Conservation (phyloP, 2,113 vertebrate genomes). For the Gnathonemus echidnorhynchus region DNA sequence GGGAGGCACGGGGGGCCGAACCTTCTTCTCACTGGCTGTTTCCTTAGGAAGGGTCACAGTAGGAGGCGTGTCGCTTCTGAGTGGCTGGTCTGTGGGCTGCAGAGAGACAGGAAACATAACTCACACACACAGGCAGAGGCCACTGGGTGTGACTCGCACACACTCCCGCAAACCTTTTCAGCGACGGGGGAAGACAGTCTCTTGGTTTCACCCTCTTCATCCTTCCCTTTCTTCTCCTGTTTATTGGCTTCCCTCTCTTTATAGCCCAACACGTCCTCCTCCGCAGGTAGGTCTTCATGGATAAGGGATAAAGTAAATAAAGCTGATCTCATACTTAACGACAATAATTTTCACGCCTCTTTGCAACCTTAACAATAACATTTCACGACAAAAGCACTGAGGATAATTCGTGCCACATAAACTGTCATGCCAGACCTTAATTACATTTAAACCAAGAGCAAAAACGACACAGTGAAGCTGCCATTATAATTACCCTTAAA, state of each 20-base stretch:
- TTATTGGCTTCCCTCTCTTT: conserved; percentile 39
- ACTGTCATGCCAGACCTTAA: neutral
- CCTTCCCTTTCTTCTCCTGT: conserved; percentile 43
- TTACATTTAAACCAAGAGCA: conserved; percentile 6
- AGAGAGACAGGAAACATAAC: neutral
- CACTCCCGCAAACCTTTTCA: conserved; percentile 45
- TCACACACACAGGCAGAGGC: neutral
- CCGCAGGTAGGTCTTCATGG: conserved; percentile 27
- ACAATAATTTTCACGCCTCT: neutral
- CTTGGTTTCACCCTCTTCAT: conserved; percentile 25
- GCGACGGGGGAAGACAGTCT: conserved; percentile 52
- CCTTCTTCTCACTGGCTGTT: conserved; percentile 44
- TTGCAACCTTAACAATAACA: neutral
- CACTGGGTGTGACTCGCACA: neutral
- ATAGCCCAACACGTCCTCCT: conserved; percentile 43
- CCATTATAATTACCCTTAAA: neutral
- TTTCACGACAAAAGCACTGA: neutral
- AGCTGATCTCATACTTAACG: neutral
- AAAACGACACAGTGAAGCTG: neutral
- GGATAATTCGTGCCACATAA: neutral
- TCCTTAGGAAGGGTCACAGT: conserved; percentile 56
- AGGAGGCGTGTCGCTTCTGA: conserved; percentile 37
- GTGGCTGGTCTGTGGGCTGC: conserved; percentile 43
- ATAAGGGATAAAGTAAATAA: neutral
- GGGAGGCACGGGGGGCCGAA: conserved; percentile 53